Evolutionary conservation across 2,888 invertebrate genomes (phyloP), one percentile per base, ranked within the genome.

Genomic region (Chymomyza fuscimana): DNA sequence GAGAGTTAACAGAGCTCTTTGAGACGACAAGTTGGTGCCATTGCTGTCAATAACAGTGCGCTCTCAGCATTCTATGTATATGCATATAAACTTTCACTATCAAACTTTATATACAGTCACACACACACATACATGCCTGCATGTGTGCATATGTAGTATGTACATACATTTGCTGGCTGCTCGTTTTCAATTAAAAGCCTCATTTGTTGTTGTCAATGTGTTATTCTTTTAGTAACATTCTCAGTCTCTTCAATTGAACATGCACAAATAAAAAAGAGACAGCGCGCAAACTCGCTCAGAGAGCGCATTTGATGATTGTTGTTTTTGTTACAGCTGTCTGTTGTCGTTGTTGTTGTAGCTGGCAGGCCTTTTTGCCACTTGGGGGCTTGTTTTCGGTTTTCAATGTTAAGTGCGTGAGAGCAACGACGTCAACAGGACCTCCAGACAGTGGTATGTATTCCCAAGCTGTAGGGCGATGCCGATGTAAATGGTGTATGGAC

Each of bases 361-460:
- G 76, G 72, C 75, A 84, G 75, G 82, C 78, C 73, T 82, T 78
- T 82, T 78, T 70, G 74, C 77, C 81, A 81, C 87, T 88, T 84
- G 82, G 88, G 82, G 88, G 80, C 76, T 80, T 86, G 85, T 85
- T 88, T 84, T 86, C 87, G 77, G 77, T 87, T 85, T 85, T 85
- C 84, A 85, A 84, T 84, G 84, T 84, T 84, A 84, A 85, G 84
- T 85, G 82, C 77, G 87, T 73, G 69, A 75, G 72, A 70, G 72
- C 79, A 72, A 72, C 79, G 70, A 68, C 70, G 63, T 25, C 25
- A 51, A 72, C 60, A 62, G 63, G 73, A 70, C 72, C 69, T 59
- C 58, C 56, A 50, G 67, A 56, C 36, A 36, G 51, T 62, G 61
- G 19, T 70, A 69, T 66, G 73, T 69, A 69, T 70, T 76, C 68